Conservation (phyloP, 2,888 invertebrate genomes). For the Rhagonycha lutea region DNA sequence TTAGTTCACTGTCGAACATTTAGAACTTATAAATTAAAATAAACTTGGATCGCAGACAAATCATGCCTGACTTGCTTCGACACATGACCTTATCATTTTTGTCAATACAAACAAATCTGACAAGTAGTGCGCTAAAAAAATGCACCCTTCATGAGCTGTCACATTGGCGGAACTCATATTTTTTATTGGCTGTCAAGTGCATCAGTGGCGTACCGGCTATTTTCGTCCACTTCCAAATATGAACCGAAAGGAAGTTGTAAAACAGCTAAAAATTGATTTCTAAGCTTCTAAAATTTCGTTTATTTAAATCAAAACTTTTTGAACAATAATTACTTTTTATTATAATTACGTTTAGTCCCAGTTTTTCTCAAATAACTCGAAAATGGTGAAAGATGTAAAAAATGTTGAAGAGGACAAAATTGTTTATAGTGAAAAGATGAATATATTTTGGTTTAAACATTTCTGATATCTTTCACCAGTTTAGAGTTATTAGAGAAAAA, state of each 20-base stretch:
- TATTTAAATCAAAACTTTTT: too few relatives aligned
- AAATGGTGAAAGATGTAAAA: too few relatives aligned
- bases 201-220: not conserved
- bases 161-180: not conserved
- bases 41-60: constrained; percentile 6
- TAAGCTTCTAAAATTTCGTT: too few relatives aligned
- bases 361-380: too few relatives aligned
- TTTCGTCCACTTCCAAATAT: not conserved
- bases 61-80: constrained; percentile 1
- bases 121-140: not conserved
- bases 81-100: constrained; percentile 13
- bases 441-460: too few relatives aligned
- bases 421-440: too few relatives aligned
- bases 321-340: too few relatives aligned
- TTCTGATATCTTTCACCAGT: too few relatives aligned
- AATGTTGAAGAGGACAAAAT: too few relatives aligned
- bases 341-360: too few relatives aligned
- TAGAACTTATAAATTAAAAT: constrained; percentile 5
- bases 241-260: not conserved
- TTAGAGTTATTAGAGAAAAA: too few relatives aligned
- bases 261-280: too few relatives aligned
- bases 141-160: not conserved
- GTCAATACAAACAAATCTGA: constrained; percentile 22
- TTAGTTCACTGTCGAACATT: not conserved
- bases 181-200: not conserved